phyloP scores from a whole-genome alignment of 2,888 invertebrate genomes.

The Oxyscelio sp. region DNA sequence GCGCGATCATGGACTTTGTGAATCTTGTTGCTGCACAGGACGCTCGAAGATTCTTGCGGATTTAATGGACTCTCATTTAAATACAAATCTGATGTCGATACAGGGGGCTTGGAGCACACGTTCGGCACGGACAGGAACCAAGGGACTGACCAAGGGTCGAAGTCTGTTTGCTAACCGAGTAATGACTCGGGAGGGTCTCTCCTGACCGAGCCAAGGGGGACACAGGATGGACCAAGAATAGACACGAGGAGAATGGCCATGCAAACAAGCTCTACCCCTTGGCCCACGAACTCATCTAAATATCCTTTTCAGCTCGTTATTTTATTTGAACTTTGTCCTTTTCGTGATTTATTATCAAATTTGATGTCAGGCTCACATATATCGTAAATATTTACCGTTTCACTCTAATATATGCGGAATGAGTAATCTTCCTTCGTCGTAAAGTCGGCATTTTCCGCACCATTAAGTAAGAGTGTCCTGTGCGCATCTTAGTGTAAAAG shows the following conservation, averaged over 20 bases:
- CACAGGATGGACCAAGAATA: conserved; percentile 83
- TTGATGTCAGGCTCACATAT: conserved; percentile 5
- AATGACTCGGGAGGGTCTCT: conserved; percentile 87
- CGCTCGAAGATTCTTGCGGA: conserved; percentile 86
- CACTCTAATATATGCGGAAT: not conserved
- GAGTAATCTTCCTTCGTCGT: conserved; percentile 16
- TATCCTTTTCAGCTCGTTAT: conserved; percentile 76
- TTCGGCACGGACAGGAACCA: conserved; percentile 72
- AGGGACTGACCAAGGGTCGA: conserved; percentile 86
- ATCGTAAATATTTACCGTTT: conserved; percentile 37
- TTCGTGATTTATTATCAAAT: conserved; percentile 70
- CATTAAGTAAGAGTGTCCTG: conserved; percentile 13
- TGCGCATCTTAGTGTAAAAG: conserved; percentile 15
- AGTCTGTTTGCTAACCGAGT: conserved; percentile 88
- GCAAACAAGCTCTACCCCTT: conserved; percentile 85
- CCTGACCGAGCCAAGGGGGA: conserved; percentile 72
- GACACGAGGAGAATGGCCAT: conserved; percentile 86
- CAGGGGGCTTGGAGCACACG: conserved; percentile 79
- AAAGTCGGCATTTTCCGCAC: conserved; percentile 25
- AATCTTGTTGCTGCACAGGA: conserved; percentile 69
- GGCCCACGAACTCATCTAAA: conserved; percentile 74
- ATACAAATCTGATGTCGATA: conserved; percentile 88
- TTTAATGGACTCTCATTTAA: conserved; percentile 88
- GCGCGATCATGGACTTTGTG: conserved; percentile 66
- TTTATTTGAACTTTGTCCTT: conserved; percentile 75